A percentile compares a stretch with the other conserved stretches of the same genome.
These are phyloP conservation scores for Ornithoptera priamus DNA, from an alignment of 2,888 invertebrate genomes.

Conservation along the genomic window DNA sequence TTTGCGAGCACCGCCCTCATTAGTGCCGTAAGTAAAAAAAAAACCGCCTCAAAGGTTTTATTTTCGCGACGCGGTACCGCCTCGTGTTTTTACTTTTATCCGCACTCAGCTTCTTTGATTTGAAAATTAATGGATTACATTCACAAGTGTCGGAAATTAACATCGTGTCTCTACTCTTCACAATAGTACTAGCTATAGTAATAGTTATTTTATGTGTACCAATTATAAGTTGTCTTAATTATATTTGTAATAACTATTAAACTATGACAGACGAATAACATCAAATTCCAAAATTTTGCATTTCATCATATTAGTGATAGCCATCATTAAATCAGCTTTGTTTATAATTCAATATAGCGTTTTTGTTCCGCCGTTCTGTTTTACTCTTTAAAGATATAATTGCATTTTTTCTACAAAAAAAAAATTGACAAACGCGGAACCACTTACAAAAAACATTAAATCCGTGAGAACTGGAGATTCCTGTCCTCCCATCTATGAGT, in stretches of 20 bases:
- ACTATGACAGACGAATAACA: no score
- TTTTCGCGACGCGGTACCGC: conserved; percentile 51
- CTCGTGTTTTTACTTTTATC: conserved; percentile 10
- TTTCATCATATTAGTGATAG: not conserved
- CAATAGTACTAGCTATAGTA: no score
- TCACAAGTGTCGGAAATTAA: not conserved
- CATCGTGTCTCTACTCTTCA: no score
- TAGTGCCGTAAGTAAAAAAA: conserved; percentile 44
- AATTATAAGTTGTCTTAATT: no score
- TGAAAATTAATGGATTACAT: not conserved
- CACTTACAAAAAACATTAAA: conserved; percentile 13
- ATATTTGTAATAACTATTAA: no score
- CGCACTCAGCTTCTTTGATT: conserved; percentile 6
- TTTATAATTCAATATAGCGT: not conserved
- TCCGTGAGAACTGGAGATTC: conserved; percentile 29
- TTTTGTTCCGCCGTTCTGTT: not conserved
- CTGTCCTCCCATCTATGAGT: conserved; percentile 30
- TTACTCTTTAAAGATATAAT: conserved; percentile 14
- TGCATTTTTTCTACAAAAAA: conserved; percentile 20
- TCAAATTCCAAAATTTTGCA: no score
- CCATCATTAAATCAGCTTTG: not conserved
- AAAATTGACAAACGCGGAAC: conserved; percentile 10
- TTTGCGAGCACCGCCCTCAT: conserved; percentile 56
- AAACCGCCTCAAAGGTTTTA: conserved; percentile 49
- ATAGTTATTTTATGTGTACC: no score